Base-by-base conservation (phyloP, 2,113 vertebrate genomes). In the Grantiella picta region DNA sequence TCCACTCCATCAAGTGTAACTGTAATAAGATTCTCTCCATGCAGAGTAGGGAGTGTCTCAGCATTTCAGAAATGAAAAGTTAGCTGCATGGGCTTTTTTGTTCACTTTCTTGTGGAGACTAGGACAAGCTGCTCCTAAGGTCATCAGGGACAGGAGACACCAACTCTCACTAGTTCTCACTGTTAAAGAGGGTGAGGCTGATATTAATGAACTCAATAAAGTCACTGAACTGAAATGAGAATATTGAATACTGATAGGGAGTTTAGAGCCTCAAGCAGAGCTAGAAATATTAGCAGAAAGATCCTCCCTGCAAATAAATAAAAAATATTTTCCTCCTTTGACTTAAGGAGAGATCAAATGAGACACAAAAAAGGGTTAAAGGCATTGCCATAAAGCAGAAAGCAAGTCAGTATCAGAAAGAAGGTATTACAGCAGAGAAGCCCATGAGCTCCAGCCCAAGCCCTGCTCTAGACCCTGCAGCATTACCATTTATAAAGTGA, bases 401-500 rank as follows among this genome's bases (percentile, higher is more conserved):
- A 77, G 29, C 31, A 70, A 82, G 40, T 50, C 35, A 38, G 61
- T 44, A 82, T 42, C 57, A 81, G 40, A 86, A 7, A 36, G 21
- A 47, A 59, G 25, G 31, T 33, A 81, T 78, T 88, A 47, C 22
- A 77, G 76, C 10, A 6, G 45, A 73, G 36, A 16, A 60, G 42
- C 27, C 64, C 76, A 29, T 17, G 53, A 88, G 76, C 57, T 92
- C 72, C 82, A 81, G 71, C 49, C 36, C 76, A 92, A 83, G 57
- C 76, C 57, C 52, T 64, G 35, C 56, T 84, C 76, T 82, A 89
- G 76, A 90, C 76, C 60, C 90, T 89, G 80, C 49, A 84, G 93
- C 90, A 64, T 83, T 90, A 73, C 54, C 63, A 70, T 94, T 85
- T 94, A 81, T 90, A 82, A 89, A 81, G 40, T 53, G 49, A 92